A percentile compares a stretch with the other conserved stretches of the same genome.
Conservation (phyloP, 1,140 invertebrate genomes). For the Sinella curviseta region DNA sequence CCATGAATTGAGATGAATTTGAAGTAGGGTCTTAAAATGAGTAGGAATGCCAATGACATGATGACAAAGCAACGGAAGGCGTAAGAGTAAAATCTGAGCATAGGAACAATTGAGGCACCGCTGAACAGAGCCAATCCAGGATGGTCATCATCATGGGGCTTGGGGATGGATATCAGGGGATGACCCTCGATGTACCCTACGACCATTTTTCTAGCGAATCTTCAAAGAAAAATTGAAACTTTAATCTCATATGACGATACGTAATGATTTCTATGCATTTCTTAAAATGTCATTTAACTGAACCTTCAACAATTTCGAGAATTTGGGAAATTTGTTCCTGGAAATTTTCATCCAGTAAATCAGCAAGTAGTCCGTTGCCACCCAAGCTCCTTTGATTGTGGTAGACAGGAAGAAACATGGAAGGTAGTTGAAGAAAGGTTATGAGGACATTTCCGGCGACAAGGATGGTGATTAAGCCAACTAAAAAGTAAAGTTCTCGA, state of each 20-base stretch:
- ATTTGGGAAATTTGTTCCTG: neutral
- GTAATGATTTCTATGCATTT: no score
- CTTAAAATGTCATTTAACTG: neutral
- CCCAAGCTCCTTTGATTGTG: constrained; percentile 43
- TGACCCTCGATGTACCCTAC: constrained; percentile 34
- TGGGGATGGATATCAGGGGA: constrained; percentile 38
- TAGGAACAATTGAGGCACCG: constrained; percentile 35
- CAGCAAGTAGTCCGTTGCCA: no score
- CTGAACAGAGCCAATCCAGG: constrained; percentile 41
- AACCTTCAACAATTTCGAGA: neutral
- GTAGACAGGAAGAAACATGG: constrained; percentile 44
- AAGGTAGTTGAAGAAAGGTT: constrained; percentile 46
- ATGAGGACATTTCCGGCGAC: constrained; percentile 44
- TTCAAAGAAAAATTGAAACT: neutral
- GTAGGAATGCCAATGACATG: constrained; percentile 19
- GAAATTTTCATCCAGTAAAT: neutral
- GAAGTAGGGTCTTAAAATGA: constrained; percentile 38
- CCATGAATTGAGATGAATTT: constrained; percentile 36
- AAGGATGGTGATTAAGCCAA: constrained; percentile 36
- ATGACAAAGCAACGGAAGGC: constrained; percentile 40
- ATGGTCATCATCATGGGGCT: constrained; percentile 41
- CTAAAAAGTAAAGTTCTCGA: constrained; percentile 45
- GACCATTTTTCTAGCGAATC: constrained; percentile 23
- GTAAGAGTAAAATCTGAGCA: constrained; percentile 47
- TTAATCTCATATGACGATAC: neutral